Base-by-base conservation (phyloP, 2,113 vertebrate genomes). In the Oryzias celebensis region DNA sequence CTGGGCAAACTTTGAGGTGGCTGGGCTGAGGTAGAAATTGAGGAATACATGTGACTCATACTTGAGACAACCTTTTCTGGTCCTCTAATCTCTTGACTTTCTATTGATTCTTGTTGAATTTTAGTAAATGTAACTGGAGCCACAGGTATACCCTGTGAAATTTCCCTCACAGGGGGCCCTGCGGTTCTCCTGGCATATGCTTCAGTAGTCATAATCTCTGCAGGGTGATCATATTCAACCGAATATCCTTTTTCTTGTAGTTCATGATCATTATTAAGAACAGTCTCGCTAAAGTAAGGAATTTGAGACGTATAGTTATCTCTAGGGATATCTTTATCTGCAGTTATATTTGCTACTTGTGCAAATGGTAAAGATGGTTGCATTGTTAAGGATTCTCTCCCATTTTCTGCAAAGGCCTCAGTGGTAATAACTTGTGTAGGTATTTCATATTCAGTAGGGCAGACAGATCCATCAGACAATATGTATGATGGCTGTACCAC, bases 21-120 rank as follows among this genome's bases (percentile, higher is more conserved):
- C 7, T 88, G 86, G 42, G 86, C 82, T 71, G 89, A 90, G 20
- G 89, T 78, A 68, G 95, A 94, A 79, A 91, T 52, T 82, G 88
- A 84, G 59, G 93, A 89, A 71, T 91, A 88, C 67, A 91, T 55
- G 77, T 94, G 93, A 77, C 93, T 92, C 87, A 89, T 82, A 82
- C 90, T 89, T 58, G 93, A 88, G 50, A 93, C 77, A 7, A 93
- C 87, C 14, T 93, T 91, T 70, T 90, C 91, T 72, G 88, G 88
- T 77, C 91, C 92, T 73, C 84, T 80, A 60, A 93, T 83, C 81
- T 86, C 85, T 82, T 93, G 90, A 66, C 91, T 92, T 73, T 93
- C 95, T 65, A 91, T 64, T 62, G 92, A 82, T 86, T 92, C 92
- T 62, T 88, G 93, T 88, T 88, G 94, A 71, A 90, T 83, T 84